Evolutionary conservation across 2,797 vertebrate genomes (phyloP).

Genomic region (Helarctos malayanus): DNA sequence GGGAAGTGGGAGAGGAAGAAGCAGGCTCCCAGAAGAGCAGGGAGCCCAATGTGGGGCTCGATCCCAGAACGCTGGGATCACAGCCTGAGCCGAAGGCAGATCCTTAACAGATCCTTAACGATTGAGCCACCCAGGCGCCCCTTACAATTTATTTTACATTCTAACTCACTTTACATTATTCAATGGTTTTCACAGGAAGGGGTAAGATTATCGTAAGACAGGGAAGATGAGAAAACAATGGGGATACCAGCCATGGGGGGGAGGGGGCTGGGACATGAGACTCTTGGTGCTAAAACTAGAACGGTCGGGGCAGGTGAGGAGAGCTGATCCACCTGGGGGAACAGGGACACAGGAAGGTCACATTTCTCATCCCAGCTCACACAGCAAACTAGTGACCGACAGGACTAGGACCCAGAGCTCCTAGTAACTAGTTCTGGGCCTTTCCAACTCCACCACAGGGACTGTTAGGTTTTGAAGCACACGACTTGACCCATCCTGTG

Average conservation of each 20-base stretch:
- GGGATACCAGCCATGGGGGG: no score
- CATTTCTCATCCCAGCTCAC: background rate
- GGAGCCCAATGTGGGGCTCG: no score
- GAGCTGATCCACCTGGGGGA: background rate
- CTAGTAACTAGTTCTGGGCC: no score
- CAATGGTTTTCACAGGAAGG: background rate
- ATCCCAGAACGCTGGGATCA: no score
- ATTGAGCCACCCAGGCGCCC: no score
- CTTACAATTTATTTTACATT: background rate
- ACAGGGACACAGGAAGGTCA: background rate
- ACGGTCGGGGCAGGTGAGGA: rapidly evolving
- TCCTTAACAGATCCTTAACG: no score
- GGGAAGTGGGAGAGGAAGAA: no score
- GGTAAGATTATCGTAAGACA: background rate
- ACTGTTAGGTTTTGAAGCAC: background rate
- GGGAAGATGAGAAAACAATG: background rate
- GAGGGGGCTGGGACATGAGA: rapidly evolving
- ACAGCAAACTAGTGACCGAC: background rate
- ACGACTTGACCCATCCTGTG: background rate
- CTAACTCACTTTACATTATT: background rate
- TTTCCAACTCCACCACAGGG: background rate
- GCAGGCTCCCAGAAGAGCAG: no score
- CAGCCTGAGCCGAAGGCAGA: no score
- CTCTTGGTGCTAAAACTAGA: background rate
- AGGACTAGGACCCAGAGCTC: background rate